Base-by-base conservation (phyloP, 1,140 invertebrate genomes). In the Ips nitidus region DNA sequence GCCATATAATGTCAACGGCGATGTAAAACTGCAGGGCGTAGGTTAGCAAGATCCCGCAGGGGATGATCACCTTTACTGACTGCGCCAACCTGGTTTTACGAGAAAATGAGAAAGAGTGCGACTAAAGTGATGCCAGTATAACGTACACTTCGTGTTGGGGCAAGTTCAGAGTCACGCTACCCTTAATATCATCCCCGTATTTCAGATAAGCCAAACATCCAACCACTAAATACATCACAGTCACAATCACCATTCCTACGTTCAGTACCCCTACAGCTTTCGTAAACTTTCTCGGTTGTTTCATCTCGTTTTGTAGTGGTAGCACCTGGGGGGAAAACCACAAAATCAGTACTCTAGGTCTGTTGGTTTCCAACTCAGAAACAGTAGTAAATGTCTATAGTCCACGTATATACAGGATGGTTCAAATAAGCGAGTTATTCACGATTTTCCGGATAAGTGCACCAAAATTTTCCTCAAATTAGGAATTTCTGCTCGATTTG, bases 11-110 rank as follows among this genome's bases (percentile, higher is more conserved):
- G 40, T 86, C 86, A 38, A 89, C 81, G 47, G 93, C 90, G 1
- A 96, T 91, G 79, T 94, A 96, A 74, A 94, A 90, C 82, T 96
- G 94, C 56, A 97, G 82, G n/a, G 90, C 88, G 81, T 92, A 95
- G 0, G 89, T 87, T 58, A 94, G 82, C 72, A 93, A 86, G 71
- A 94, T 90, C 22, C 90, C 89, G 3, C 91, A 56, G 0, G 90
- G 87, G 79, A 94, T 92, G 37, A 90, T 84, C 1, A 92, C 76
- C 81, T 86, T 82, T 60, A 88, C 81, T 71, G 83, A 77, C 72
- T 87, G 84, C 2, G 86, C 83, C 64, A 88, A 80, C 22, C 87
- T 88, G 77, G 7, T 22, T 22, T 72, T 73, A 69, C 45, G 63
- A 37, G 66, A 55, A 64, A 47, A 68, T 6, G 37, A 45, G 7